Evolutionary conservation across 2,113 vertebrate species (phyloP), one percentile per base, ranked within the genome.

Genomic region (Chaetops frenatus): DNA sequence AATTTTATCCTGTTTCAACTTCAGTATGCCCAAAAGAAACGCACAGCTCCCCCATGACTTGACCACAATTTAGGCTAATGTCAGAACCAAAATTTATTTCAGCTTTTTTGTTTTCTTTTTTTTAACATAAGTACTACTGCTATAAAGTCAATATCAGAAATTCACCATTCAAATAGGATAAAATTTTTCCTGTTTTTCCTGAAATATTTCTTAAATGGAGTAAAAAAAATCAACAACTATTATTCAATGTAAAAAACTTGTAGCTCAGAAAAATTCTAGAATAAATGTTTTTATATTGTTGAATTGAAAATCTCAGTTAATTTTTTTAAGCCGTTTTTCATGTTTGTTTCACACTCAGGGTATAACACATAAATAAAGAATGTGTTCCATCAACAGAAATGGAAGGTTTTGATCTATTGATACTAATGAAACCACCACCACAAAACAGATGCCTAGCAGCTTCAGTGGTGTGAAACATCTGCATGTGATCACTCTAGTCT

Each of bases 341-440:
- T 44, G 2, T 51, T 83, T 78, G n/a, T 73, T 85, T 88, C 24
- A 70, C 56, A 21, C 16, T 14, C 16, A 57, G 15, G 15, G 11
- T n/a, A 44, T 24, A 3, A 57, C 44, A 35, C 18, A n/a, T 57
- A 79, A 93, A 62, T 23, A 4, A 78, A 35, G 14, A 54, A 60
- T 27, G 0, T 15, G 36, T 66, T 86, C 2, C 0, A 77, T 79
- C 2, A 8, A 15, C 1, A 4, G 6, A 50, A 57, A 35, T 35
- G 5, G 27, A 82, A 66, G 15, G 0, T 25, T 78, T 42, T 35
- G 15, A 38, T 33, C 36, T 10, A 64, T 31, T 57, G 42, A 70
- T 57, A 40, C 33, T 61, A 81, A 18, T 33, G 67, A 53, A 23
- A 42, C 2, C 11, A 66, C 5, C 17, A 70, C 5, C 12, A 82